Evolutionary conservation across 2,888 invertebrate species (phyloP).

Genomic region (Drosophila melanocephala): DNA sequence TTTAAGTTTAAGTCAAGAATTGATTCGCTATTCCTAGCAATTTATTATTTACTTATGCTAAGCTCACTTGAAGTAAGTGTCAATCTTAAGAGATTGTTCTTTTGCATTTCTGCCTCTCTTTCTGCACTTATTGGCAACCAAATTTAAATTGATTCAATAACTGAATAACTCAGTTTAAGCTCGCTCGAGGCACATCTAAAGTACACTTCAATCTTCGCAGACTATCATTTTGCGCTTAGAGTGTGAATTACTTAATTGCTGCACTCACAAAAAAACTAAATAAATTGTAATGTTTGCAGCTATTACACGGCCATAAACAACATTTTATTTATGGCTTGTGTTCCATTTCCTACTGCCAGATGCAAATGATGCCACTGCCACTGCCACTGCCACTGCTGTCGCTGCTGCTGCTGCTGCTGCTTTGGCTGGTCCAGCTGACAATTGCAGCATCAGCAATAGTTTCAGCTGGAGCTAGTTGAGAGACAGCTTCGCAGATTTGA

Average conservation of each 20-base stretch:
- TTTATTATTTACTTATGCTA: background rate
- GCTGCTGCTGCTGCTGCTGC: background rate
- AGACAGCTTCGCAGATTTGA: slow-evolving; percentile 47
- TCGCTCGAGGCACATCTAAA: background rate
- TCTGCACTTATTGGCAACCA: background rate
- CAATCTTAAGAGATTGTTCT: background rate
- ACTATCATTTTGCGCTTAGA: background rate
- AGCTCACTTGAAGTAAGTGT: background rate
- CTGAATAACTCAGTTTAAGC: background rate
- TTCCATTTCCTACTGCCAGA: slow-evolving; percentile 77
- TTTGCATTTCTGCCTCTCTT: background rate
- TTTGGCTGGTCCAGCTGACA: slow-evolving; percentile 18
- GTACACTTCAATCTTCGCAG: background rate
- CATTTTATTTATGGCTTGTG: slow-evolving; percentile 74
- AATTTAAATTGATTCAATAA: background rate
- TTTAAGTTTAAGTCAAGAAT: background rate
- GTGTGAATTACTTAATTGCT: background rate
- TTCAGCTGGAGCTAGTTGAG: background rate
- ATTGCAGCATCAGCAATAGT: background rate
- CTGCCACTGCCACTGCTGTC: slow-evolving; percentile 35
- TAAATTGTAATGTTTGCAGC: slow-evolving; percentile 63
- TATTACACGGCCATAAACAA: slow-evolving; percentile 65
- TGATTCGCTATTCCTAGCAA: rapidly evolving
- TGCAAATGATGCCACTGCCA: slow-evolving; percentile 67
- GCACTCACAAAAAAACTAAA: slow-evolving; percentile 4